Conservation (phyloP, 2,113 vertebrate genomes). For the Corythornis cristatus region DNA sequence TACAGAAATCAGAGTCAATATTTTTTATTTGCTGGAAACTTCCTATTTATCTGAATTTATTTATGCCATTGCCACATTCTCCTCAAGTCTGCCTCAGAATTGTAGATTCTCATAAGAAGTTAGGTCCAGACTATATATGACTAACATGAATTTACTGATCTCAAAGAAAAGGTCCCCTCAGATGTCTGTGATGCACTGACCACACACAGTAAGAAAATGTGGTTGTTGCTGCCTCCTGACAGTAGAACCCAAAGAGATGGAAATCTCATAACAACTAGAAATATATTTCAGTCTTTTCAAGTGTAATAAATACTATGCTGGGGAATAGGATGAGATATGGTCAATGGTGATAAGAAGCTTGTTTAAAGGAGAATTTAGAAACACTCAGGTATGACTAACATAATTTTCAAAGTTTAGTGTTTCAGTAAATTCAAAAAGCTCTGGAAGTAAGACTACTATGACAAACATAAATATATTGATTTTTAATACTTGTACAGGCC, state of each 20-base stretch:
- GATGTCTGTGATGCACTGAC: background rate
- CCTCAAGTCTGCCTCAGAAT: background rate
- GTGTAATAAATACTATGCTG: background rate
- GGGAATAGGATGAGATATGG: background rate
- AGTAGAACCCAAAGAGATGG: background rate
- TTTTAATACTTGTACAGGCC: background rate
- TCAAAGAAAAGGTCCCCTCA: background rate
- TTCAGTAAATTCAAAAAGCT: background rate
- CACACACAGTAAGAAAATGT: background rate
- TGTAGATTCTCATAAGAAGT: background rate
- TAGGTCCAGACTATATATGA: background rate
- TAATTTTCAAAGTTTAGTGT: background rate
- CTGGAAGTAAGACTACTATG: background rate
- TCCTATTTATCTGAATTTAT: background rate
- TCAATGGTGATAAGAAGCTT: background rate
- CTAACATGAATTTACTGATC: background rate
- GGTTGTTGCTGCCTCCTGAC: background rate
- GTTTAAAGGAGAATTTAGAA: background rate
- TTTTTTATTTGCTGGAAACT: background rate
- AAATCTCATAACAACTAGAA: background rate
- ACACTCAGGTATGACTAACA: background rate
- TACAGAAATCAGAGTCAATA: background rate
- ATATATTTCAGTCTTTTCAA: background rate
- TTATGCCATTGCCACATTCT: background rate
- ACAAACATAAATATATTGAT: background rate